These are phyloP conservation scores for Gambusia holbrooki DNA, from an alignment of 2,113 vertebrate genomes.

Conservation along the genomic window DNA sequence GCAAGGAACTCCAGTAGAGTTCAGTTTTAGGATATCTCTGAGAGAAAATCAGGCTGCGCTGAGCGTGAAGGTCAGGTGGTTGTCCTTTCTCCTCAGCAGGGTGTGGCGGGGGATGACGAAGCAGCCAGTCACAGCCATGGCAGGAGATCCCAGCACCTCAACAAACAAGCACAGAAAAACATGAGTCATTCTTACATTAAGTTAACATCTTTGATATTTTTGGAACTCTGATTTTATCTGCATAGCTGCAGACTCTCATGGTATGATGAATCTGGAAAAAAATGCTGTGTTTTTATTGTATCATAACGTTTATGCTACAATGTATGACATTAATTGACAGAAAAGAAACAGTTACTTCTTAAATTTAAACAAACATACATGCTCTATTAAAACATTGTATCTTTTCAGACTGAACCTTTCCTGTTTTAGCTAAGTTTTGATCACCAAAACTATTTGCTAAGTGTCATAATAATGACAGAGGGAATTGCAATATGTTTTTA, in stretches of 20 bases:
- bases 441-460: background rate
- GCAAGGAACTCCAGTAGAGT: slow-evolving; percentile 14
- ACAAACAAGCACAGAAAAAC: slow-evolving; percentile 31
- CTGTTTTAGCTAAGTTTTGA: too few species aligned
- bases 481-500: too few species aligned
- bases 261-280: background rate
- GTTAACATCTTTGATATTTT: background rate
- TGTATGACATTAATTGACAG: background rate
- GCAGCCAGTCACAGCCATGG: slow-evolving; percentile 66
- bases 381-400: too few species aligned
- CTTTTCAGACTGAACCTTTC: background rate
- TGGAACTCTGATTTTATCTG: background rate
- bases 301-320: background rate
- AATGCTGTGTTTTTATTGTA: background rate
- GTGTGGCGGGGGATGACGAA: slow-evolving; percentile 77
- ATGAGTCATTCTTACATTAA: slow-evolving; percentile 32
- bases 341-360: background rate
- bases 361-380: too few species aligned
- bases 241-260: background rate
- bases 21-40: slow-evolving; percentile 43
- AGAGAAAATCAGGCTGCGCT: slow-evolving; percentile 38
- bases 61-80: slow-evolving; percentile 74
- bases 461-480: background rate
- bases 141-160: slow-evolving; percentile 65
- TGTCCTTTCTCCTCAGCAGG: slow-evolving; percentile 71